These are phyloP conservation scores for Quadriops clusia DNA, from an alignment of 2,888 invertebrate genomes.

Conservation along the genomic window DNA sequence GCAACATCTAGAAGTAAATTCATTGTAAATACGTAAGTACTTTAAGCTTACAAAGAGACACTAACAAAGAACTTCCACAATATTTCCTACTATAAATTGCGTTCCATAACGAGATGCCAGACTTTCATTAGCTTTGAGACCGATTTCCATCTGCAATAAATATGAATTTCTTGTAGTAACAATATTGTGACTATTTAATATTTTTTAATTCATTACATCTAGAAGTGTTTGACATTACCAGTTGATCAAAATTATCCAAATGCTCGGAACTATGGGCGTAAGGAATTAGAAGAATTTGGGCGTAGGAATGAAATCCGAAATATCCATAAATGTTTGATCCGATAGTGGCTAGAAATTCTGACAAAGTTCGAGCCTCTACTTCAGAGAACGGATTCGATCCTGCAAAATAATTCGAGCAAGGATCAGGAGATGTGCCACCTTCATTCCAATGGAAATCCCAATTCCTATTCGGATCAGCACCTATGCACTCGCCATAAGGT, in stretches of 20 bases:
- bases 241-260: slow-evolving; percentile 46
- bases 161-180: no score
- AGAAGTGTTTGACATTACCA: slow-evolving; percentile 34
- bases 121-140: slow-evolving; percentile 26
- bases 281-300: slow-evolving; percentile 56
- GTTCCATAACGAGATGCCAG: slow-evolving; percentile 35
- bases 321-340: slow-evolving; percentile 38
- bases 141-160: slow-evolving; percentile 28
- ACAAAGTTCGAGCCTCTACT: slow-evolving; percentile 45
- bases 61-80: slow-evolving; percentile 37
- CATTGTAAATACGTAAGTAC: background rate
- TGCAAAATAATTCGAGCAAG: slow-evolving; percentile 52
- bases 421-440: slow-evolving; percentile 40
- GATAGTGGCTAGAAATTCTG: slow-evolving; percentile 40
- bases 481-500: slow-evolving; percentile 42
- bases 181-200: no score
- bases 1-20: slow-evolving; percentile 50
- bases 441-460: slow-evolving; percentile 59
- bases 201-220: no score
- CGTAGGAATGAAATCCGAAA: slow-evolving; percentile 62
- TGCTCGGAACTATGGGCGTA: slow-evolving; percentile 53
- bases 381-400: slow-evolving; percentile 62
- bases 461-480: slow-evolving; percentile 69
- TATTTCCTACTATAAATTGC: slow-evolving; percentile 35
- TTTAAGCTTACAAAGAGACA: slow-evolving; percentile 11